Base-by-base conservation (phyloP, 2,113 vertebrate genomes). In the Amphiprion percula region DNA sequence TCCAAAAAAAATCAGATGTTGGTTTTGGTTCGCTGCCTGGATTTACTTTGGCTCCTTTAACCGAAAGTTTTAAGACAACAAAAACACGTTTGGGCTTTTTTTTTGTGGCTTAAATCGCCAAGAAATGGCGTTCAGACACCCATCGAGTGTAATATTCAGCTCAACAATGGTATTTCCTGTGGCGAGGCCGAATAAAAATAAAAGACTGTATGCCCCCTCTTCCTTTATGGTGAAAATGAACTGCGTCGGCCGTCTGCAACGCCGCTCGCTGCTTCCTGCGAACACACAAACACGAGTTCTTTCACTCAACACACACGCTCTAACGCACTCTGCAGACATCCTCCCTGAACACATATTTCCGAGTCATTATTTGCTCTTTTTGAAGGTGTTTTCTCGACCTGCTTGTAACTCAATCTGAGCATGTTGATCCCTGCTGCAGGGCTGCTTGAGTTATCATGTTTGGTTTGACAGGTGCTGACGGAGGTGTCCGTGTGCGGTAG, bases 81-180 rank as follows among this genome's bases (percentile, higher is more conserved):
- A 74, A 74, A 82, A 26, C 19, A 23, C 1, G 4, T 66, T 50
- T 33, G 10, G 3, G 71, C 5, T 58, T 10, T 47, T 50, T 26
- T 62, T 4, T 55, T 75, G 61, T 62, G 56, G 65, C 61, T 71
- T 16, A 66, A 67, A 59, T 23, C 10, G 68, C 68, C 21, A 60
- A 37, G 28, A 39, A 37, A 0, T 63, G 16, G 47, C 73, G 68
- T 79, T 72, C 30, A 69, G 47, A 74, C 24, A 50, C 10, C 30
- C 64, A 69, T 61, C 50, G 33, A 68, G 55, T 54, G 64, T 23
- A 24, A 23, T 82, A 79, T 67, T 80, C 24, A 37, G 60, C 55
- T 33, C 84, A 85, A 91, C 66, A 83, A 69, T 93, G 82, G 84
- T 0, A 0, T 84, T 94, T 96, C 94, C 94, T 87, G 73, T 61